Base-by-base conservation (phyloP, 64 coral and sea anemone genomes). In the Pocillopora verrucosa region DNA sequence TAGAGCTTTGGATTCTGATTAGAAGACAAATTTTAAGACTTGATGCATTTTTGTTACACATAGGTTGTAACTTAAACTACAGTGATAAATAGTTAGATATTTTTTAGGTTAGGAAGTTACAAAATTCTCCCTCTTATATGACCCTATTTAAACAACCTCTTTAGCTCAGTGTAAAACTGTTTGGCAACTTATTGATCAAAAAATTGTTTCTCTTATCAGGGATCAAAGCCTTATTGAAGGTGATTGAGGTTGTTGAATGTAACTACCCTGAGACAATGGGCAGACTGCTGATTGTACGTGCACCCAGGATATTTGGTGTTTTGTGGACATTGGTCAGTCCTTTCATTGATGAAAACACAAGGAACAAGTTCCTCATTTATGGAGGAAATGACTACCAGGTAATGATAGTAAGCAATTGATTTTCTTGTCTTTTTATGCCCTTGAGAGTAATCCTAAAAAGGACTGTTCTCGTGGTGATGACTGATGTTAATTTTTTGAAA, bases 221-320 rank as follows among this genome's bases (percentile, higher is more conserved):
- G 34, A 93, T 98, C 19, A 98, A 98, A 76, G 96, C 96, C 17
- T 80, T 98, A 63, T 88, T 98, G 73, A 91, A 84, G 67, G 96
- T 98, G n/a, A 95, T 99, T 45, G 97, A 99, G 37, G 89, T 99
- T 83, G 94, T 99, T 56, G 97, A 99, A 83, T 89, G 88, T 58
- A 98, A 98, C 84, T 98, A 98, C 79, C 96, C 96, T 30, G 96
- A 98, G 73, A 98, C 96, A 16, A 98, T 98, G 96, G 96, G 96
- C 16, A 77, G 96, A 36, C 79, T 98, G 22, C 75, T 98, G 84
- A 98, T 98, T 78, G 96, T 98, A 4, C 96, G 96, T 56, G 96
- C 96, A 70, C 96, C 96, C 19, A 86, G 96, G 85, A 95, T 98
- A 59, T 98, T 98, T 91, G 96, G 96, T 70, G 96, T 98, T 73